phyloP scores from a whole-genome alignment of 2,797 vertebrate genomes.

The Xenops minutus region DNA sequence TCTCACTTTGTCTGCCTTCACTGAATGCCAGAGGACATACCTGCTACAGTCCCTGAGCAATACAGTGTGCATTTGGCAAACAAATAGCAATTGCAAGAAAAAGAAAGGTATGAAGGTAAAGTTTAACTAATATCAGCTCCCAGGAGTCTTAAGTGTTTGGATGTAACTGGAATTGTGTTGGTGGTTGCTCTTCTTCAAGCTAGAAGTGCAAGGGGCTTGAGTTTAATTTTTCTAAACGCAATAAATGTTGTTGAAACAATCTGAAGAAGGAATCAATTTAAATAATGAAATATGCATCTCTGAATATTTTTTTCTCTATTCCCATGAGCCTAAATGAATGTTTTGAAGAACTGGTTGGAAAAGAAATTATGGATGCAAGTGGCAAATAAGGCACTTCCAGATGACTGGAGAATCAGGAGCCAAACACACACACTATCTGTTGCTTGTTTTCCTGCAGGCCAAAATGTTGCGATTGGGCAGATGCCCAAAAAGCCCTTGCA shows the following conservation, averaged over 20 bases:
- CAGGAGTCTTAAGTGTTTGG: neutral
- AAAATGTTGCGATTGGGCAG: constrained; percentile 59
- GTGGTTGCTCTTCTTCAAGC: neutral
- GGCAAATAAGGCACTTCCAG: constrained; percentile 36
- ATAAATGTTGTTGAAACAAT: neutral
- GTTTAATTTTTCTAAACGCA: neutral
- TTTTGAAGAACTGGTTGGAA: constrained; percentile 2
- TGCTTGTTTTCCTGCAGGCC: constrained; percentile 63
- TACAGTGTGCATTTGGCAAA: neutral
- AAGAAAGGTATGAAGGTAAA: neutral
- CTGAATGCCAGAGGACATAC: neutral
- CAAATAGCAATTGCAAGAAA: neutral
- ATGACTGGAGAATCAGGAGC: constrained; percentile 45
- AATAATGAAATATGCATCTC: neutral
- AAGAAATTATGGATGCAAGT: constrained; percentile 42
- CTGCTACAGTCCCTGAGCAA: neutral
- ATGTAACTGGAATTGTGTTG: neutral
- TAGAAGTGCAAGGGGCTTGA: neutral
- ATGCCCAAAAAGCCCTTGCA: constrained; percentile 44
- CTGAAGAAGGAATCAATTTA: neutral
- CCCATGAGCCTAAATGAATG: neutral
- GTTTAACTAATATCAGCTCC: neutral
- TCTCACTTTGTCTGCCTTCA: neutral
- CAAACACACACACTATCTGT: constrained; percentile 55
- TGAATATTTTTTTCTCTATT: neutral